Percentiles rank a stretch among this genome's conserved stretches.
These are phyloP conservation scores for Dascillus cervinus DNA, from an alignment of 2,888 invertebrate genomes.

Conservation along the genomic window DNA sequence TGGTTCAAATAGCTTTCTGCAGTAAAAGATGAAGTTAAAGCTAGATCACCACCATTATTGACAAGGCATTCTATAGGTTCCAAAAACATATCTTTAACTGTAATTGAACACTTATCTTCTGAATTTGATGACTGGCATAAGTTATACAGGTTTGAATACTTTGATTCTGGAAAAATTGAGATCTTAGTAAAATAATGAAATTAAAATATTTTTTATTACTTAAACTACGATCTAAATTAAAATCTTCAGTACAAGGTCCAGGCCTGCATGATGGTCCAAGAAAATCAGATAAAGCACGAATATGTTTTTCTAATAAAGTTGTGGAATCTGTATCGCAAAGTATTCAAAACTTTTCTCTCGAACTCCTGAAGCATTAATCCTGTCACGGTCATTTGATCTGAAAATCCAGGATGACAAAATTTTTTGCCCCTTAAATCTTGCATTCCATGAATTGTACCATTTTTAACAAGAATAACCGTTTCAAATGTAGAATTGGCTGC, in stretches of 20 bases:
- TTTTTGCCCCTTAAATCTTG: constrained; percentile 45
- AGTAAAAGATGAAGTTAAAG: constrained; percentile 44
- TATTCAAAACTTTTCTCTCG: constrained; percentile 39
- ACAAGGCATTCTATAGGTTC: constrained; percentile 48
- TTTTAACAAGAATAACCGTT: constrained; percentile 52
- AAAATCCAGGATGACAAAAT: constrained; percentile 61
- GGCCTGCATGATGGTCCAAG: constrained; percentile 67
- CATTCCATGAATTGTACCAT: constrained; percentile 42
- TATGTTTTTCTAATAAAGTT: constrained; percentile 52
- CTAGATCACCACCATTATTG: constrained; percentile 47
- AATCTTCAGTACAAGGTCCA: constrained; percentile 57
- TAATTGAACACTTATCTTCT: constrained; percentile 22
- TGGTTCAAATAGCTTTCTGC: constrained; percentile 29
- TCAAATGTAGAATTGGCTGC: constrained; percentile 39
- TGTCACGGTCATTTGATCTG: constrained; percentile 50
- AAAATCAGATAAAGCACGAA: constrained; percentile 52
- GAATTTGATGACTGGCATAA: constrained; percentile 44
- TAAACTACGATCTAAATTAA: constrained; percentile 45
- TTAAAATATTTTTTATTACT: too few species aligned
- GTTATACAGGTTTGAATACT: constrained; percentile 42
- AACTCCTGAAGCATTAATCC: constrained; percentile 54
- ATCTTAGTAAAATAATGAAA: too few species aligned
- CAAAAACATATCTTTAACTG: constrained; percentile 26
- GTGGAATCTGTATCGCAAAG: too few species aligned
- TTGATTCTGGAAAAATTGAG: constrained; percentile 10